phyloP scores from a whole-genome alignment of 2,113 vertebrate genomes.

The Pandion haliaetus region DNA sequence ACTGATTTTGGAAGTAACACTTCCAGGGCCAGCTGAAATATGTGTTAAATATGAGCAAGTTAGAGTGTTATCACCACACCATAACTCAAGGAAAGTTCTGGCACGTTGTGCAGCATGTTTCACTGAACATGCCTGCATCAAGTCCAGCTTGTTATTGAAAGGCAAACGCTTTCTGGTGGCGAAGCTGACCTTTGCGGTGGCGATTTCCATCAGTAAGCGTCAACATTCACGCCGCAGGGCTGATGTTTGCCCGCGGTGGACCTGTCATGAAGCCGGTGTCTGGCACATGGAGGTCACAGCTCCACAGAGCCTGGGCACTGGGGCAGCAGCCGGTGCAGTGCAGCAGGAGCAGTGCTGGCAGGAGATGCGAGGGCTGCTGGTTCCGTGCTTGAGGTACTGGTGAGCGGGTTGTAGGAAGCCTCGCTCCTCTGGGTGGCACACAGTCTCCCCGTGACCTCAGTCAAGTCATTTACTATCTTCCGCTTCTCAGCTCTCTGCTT shows the following conservation, averaged over 20 bases:
- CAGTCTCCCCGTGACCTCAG: background rate
- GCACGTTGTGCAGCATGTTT: background rate
- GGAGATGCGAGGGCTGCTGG: background rate
- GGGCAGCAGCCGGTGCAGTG: background rate
- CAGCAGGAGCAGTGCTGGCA: background rate
- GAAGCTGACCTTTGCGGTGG: background rate
- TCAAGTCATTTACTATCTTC: background rate
- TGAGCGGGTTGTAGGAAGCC: rapidly evolving
- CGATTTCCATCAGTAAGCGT: background rate
- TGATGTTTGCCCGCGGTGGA: rapidly evolving
- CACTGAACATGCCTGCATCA: background rate
- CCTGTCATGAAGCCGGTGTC: rapidly evolving
- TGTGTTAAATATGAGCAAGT: background rate
- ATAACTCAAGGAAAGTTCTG: background rate
- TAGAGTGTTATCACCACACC: background rate
- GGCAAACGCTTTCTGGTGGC: background rate
- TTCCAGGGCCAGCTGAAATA: background rate
- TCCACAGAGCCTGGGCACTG: too few relatives aligned
- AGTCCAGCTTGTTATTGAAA: background rate
- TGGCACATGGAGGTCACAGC: rapidly evolving
- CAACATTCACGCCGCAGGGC: background rate
- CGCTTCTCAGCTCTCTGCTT: background rate
- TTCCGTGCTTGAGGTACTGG: background rate
- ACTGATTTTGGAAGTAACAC: background rate
- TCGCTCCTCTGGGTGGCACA: rapidly evolving